Conservation (phyloP, 2,888 invertebrate genomes). For the Mayetiola destructor region DNA sequence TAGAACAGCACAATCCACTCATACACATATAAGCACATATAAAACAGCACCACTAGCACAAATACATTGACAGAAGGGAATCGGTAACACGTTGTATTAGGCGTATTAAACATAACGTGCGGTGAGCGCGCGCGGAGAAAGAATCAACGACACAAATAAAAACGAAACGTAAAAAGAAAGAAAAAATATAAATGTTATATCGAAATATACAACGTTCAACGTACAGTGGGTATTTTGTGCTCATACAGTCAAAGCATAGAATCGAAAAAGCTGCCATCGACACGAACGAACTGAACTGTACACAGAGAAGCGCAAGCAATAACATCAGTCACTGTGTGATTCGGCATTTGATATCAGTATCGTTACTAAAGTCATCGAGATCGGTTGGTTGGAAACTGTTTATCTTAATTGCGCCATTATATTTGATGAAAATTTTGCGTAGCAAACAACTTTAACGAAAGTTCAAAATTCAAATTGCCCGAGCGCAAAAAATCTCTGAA, state of each 20-base stretch:
- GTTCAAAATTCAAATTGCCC: not conserved
- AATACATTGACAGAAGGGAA: not conserved
- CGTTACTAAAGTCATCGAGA: constrained; percentile 13
- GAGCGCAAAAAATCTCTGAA: too few relatives aligned
- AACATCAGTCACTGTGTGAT: constrained; percentile 12
- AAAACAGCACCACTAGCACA: not conserved
- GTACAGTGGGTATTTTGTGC: too few relatives aligned
- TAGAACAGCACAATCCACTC: not conserved
- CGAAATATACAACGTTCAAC: not conserved
- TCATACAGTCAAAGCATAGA: not conserved
- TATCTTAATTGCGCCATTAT: constrained; percentile 10
- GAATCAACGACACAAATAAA: not conserved
- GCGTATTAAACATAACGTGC: constrained; percentile 7
- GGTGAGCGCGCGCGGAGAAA: constrained; percentile 13
- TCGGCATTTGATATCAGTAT: constrained; percentile 13
- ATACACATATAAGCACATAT: not conserved
- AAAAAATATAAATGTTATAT: not conserved
- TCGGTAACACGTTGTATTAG: constrained; percentile 9
- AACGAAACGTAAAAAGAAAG: too few relatives aligned
- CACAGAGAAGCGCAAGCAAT: not conserved
- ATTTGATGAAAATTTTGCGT: constrained; percentile 6
- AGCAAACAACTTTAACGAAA: not conserved
- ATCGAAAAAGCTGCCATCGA: not conserved
- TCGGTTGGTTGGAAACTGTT: constrained; percentile 7
- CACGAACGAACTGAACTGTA: not conserved